A percentile compares a stretch with the other conserved stretches of the same genome.
Conservation (phyloP, 2,888 invertebrate genomes). For the Adineta ricciae region DNA sequence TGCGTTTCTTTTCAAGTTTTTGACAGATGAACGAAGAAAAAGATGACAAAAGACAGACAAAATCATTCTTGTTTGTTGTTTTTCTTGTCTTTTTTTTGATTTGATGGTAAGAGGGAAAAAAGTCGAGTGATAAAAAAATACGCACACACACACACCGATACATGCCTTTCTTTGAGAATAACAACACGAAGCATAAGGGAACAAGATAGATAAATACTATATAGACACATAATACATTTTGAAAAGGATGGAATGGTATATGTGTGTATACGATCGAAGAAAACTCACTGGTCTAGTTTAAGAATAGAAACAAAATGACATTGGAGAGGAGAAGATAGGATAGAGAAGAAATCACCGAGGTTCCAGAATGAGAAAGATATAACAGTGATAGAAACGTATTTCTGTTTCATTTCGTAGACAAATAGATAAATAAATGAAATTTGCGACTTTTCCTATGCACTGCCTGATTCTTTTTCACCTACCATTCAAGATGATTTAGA, state of each 20-base stretch:
- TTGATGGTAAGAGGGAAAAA: neutral
- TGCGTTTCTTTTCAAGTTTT: neutral
- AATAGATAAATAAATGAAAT: neutral
- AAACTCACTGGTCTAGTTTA: neutral
- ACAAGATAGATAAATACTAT: neutral
- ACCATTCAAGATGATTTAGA: neutral
- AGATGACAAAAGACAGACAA: neutral
- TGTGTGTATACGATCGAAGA: neutral
- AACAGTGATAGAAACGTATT: neutral
- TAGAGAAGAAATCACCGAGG: neutral
- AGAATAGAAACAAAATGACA: neutral
- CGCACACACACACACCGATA: neutral
- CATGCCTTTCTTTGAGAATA: neutral
- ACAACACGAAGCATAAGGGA: neutral
- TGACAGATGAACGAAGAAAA: neutral
- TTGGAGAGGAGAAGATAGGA: neutral
- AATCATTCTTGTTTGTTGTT: neutral
- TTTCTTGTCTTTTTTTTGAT: neutral
- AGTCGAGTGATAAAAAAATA: neutral
- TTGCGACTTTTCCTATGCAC: neutral
- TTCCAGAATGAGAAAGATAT: neutral
- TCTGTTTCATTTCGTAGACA: neutral
- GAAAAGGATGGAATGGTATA: neutral
- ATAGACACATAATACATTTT: neutral
- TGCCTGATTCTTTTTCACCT: neutral